phyloP scores from a whole-genome alignment of 2,113 vertebrate species.

The Corythornis cristatus region DNA sequence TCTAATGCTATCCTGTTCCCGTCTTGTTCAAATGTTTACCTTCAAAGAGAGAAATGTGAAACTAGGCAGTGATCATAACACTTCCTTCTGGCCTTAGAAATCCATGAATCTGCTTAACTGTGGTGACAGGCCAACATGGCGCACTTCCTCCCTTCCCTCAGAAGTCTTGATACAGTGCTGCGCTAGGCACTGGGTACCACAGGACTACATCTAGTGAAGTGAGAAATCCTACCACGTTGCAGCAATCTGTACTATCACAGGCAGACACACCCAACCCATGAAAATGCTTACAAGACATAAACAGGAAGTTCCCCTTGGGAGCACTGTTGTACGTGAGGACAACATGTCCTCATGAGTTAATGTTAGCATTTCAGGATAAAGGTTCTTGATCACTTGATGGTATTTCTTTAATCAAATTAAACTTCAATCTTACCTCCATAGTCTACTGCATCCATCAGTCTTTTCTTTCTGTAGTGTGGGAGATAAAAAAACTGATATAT shows the following conservation, averaged over 20 bases:
- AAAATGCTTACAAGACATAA: not conserved
- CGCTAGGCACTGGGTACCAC: not conserved
- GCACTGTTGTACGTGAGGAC: not conserved
- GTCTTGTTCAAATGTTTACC: not conserved
- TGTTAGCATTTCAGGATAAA: not conserved
- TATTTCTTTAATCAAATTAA: not conserved
- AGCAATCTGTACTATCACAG: not conserved
- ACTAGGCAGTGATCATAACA: not conserved
- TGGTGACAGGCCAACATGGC: not conserved
- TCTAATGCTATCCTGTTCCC: not conserved
- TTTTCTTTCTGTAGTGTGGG: not conserved
- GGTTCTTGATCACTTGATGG: not conserved
- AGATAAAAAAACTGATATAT: not conserved
- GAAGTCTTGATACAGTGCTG: not conserved
- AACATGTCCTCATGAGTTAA: not conserved
- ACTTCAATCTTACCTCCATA: not conserved
- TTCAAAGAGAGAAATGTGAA: not conserved
- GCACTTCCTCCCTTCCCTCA: fast-evolving
- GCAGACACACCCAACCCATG: not conserved
- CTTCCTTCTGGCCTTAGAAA: not conserved
- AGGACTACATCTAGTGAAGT: not conserved
- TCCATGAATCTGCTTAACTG: not conserved
- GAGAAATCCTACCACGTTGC: not conserved
- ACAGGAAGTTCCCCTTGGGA: not conserved
- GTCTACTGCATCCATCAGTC: not conserved